Percentiles rank a stretch among this genome's conserved stretches.
phyloP scores from a whole-genome alignment of 2,113 vertebrate species.

The Isurus oxyrinchus region DNA sequence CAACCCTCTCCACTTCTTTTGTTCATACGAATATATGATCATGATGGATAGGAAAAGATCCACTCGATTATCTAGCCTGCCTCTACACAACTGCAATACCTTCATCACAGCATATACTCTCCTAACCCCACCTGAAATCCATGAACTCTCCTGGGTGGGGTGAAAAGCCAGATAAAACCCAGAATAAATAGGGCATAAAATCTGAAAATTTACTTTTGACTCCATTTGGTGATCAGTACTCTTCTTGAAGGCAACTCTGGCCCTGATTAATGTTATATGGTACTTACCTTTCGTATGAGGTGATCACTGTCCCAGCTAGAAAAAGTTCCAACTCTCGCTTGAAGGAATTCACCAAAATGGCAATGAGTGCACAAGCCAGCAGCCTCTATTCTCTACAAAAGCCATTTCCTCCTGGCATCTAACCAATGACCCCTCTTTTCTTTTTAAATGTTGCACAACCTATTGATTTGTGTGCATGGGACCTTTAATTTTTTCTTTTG shows the following conservation, averaged over 20 bases:
- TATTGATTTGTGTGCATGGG: too few relatives aligned
- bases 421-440: too few relatives aligned
- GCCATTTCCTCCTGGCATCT: not conserved
- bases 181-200: not conserved
- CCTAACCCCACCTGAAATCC: not conserved
- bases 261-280: not conserved
- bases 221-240: not conserved
- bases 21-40: not conserved
- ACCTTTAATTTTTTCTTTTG: too few relatives aligned
- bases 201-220: not conserved
- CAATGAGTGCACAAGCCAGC: not conserved
- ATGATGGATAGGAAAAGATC: not conserved
- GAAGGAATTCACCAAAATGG: not conserved
- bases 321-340: not conserved
- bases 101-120: not conserved
- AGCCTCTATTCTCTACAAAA: not conserved
- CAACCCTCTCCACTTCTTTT: too few relatives aligned
- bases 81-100: not conserved
- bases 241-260: not conserved
- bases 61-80: not conserved
- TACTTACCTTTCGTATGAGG: not conserved
- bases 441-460: too few relatives aligned
- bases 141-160: not conserved
- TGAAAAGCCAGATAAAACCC: not conserved
- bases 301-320: not conserved